A percentile compares a stretch with the other conserved stretches of the same genome.
phyloP scores from a whole-genome alignment of 2,113 vertebrate species.

The Campylomormyrus tamandua region DNA sequence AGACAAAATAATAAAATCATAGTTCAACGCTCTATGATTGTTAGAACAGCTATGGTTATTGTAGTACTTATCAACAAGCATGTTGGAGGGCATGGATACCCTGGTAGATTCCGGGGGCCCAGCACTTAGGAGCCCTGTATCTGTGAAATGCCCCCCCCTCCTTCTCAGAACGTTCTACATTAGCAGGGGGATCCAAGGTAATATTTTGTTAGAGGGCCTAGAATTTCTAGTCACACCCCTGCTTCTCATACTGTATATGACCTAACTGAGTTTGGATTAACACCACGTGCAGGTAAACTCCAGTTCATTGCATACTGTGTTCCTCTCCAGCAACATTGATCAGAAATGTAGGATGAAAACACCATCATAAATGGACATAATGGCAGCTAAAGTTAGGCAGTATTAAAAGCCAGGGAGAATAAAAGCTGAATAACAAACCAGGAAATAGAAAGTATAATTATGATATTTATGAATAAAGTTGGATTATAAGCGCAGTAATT shows the following conservation, averaged over 20 bases:
- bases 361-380: background rate
- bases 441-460: background rate
- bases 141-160: background rate
- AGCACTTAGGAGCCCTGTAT: background rate
- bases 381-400: background rate
- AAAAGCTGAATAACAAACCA: background rate
- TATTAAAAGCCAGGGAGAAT: background rate
- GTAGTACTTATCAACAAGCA: background rate
- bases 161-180: background rate
- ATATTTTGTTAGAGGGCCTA: background rate
- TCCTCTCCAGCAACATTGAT: background rate
- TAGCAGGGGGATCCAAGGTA: background rate
- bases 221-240: background rate
- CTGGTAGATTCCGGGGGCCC: background rate
- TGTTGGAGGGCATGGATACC: background rate
- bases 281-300: background rate
- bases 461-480: background rate
- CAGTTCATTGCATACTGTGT: background rate
- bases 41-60: background rate
- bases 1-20: background rate
- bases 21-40: background rate
- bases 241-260: background rate
- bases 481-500: background rate
- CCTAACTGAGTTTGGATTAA: background rate
- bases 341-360: background rate